phyloP scores from a whole-genome alignment of 2,888 invertebrate species.

The Ctena decussata region DNA sequence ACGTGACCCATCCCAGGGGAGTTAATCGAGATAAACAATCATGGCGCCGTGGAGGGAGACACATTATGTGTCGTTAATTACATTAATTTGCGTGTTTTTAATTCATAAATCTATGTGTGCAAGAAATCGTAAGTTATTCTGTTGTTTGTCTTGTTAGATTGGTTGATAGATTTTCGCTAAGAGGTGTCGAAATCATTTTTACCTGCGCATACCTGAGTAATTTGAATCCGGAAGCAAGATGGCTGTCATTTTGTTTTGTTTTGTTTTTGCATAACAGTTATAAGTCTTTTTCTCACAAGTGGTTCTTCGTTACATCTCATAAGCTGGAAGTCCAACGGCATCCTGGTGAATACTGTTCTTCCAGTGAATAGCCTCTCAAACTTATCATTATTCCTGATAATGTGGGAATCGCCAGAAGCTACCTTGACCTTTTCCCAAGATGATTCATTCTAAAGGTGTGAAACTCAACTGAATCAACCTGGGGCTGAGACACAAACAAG shows the following conservation, averaged over 20 bases:
- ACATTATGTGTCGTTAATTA: slow-evolving; percentile 32
- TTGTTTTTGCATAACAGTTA: too few species aligned
- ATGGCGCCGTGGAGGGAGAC: slow-evolving; percentile 60
- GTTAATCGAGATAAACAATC: slow-evolving; percentile 37
- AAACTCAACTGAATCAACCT: too few species aligned
- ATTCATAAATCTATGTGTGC: slow-evolving; percentile 23
- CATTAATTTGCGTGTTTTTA: slow-evolving; percentile 24
- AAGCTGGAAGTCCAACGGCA: too few species aligned
- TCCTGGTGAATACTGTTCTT: too few species aligned
- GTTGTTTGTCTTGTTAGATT: neutral
- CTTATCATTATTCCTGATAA: too few species aligned
- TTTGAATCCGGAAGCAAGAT: slow-evolving; percentile 57
- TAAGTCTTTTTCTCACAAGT: too few species aligned
- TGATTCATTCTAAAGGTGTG: too few species aligned
- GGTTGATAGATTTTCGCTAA: neutral
- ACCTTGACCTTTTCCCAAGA: too few species aligned
- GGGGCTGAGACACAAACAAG: too few species aligned
- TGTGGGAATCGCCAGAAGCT: too few species aligned
- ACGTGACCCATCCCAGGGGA: slow-evolving; percentile 55
- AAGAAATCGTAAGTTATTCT: slow-evolving; percentile 51
- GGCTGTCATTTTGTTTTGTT: slow-evolving; percentile 18
- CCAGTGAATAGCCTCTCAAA: too few species aligned
- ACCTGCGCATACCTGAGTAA: slow-evolving; percentile 35
- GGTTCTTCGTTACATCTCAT: too few species aligned
- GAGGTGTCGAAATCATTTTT: neutral